Evolutionary conservation across 2,797 vertebrate species (phyloP), one percentile per base, ranked within the genome.

Genomic region (Coranthus polyacanthus): DNA sequence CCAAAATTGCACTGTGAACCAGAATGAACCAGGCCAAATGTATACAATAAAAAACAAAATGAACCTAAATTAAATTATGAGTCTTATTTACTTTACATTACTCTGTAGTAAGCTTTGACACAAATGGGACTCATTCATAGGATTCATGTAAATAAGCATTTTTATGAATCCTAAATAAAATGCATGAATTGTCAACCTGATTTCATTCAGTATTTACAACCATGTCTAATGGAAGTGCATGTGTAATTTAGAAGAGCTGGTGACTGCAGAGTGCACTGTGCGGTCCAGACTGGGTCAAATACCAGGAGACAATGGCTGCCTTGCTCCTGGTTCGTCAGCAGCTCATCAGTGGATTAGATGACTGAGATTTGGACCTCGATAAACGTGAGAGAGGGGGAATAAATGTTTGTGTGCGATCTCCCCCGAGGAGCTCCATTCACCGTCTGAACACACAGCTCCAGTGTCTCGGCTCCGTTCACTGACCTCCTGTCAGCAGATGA

Each of bases 371-470:
- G 63, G 76, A 66, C n/a, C 76, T 75, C 50, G 79, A 82, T 73
- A 56, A 67, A 70, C 12, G 52, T 45, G 70, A 54, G 24, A 36
- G 26, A 24, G 43, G 16, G 26, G 4, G 36, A 39, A 45, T 20
- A 32, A 17, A 53, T 56, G 7, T 66, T 58, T 61, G 52, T 34
- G 70, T 15, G 10, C 1, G 26, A 43, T 39, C 24, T 81, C n/a
- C 82, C 62, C 83, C 0, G 36, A 54, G 70, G 78, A 68, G 50
- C 66, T 62, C 69, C 64, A 70, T 81, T 88, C 84, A 85, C 17
- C 62, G 20, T 46, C 62, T 68, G 83, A 89, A 87, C 88, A 90
- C 88, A 71, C 67, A 77, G 77, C 78, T 75, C 72, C 78, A 77
- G 72, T 89, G 79, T 81, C 63, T 60, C 50, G 51, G 77, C 83